Evolutionary conservation across 2,888 invertebrate species (phyloP).

Genomic region (Limnephilus rhombicus): DNA sequence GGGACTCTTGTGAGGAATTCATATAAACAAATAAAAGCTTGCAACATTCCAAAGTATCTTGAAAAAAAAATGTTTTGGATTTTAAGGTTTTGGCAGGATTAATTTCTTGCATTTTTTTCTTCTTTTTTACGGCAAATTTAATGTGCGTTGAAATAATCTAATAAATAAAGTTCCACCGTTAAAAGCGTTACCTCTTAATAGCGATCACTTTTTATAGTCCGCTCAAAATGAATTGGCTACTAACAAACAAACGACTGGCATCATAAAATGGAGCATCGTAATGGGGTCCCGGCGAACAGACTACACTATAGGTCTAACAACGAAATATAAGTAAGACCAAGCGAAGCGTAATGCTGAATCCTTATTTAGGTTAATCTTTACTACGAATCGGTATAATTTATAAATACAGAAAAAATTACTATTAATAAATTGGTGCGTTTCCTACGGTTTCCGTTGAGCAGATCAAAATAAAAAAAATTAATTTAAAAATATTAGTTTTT

Average conservation of each 20-base stretch:
- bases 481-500: too few relatives aligned
- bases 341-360: too few relatives aligned
- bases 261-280: constrained; percentile 37
- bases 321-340: not conserved
- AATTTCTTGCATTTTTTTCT: not conserved
- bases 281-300: not conserved
- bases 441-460: too few relatives aligned
- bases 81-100: not conserved
- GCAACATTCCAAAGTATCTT: not conserved
- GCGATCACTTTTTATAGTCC: constrained; percentile 38
- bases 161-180: not conserved
- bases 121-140: not conserved
- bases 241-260: constrained; percentile 37
- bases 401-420: too few relatives aligned
- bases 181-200: constrained; percentile 16
- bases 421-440: too few relatives aligned
- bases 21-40: too few relatives aligned
- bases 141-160: constrained; percentile 1
- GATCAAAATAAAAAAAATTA: too few relatives aligned
- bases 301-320: not conserved
- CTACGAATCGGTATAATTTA: too few relatives aligned
- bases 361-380: too few relatives aligned
- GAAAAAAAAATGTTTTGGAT: not conserved
- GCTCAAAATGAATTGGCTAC: constrained; percentile 36
- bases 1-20: too few relatives aligned